Evolutionary conservation across 2,113 vertebrate genomes (phyloP).

Genomic region (Larimichthys polyactis): DNA sequence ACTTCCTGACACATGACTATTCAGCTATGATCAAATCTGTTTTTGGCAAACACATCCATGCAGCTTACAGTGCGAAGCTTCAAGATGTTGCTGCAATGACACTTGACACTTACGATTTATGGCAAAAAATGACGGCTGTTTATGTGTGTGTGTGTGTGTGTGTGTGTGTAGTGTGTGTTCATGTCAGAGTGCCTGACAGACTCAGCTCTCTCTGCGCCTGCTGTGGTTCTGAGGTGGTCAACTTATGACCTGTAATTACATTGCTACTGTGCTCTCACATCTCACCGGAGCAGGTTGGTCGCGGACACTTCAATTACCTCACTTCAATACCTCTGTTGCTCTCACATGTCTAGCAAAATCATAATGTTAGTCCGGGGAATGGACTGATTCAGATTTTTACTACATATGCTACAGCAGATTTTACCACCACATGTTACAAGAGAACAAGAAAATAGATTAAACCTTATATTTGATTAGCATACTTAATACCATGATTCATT

Average conservation of each 20-base stretch:
- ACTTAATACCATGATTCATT: background rate
- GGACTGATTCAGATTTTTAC: conserved; percentile 30
- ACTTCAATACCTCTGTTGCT: conserved; percentile 54
- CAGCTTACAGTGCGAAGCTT: background rate
- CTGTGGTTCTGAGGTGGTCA: conserved; percentile 71
- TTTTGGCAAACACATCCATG: conserved; percentile 14
- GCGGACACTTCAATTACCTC: conserved; percentile 67
- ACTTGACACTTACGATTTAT: conserved; percentile 13
- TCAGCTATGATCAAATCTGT: conserved; percentile 18
- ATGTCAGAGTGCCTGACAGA: conserved; percentile 65
- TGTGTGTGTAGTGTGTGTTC: conserved; percentile 4
- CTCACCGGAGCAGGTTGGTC: conserved; percentile 65
- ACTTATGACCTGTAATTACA: conserved; percentile 84
- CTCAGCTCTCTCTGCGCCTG: conserved; percentile 59
- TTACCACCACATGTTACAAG: background rate
- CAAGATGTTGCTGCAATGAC: background rate
- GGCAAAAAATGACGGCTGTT: background rate
- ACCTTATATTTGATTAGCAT: background rate
- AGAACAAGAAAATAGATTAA: background rate
- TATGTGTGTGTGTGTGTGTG: conserved; percentile 8
- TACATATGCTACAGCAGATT: background rate
- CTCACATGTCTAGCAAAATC: conserved; percentile 55
- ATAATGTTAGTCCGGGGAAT: conserved; percentile 48
- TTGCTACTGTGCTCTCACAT: conserved; percentile 67
- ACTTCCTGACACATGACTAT: background rate